Conservation (phyloP, 1,140 invertebrate species). For the Chlorops oryzae region DNA sequence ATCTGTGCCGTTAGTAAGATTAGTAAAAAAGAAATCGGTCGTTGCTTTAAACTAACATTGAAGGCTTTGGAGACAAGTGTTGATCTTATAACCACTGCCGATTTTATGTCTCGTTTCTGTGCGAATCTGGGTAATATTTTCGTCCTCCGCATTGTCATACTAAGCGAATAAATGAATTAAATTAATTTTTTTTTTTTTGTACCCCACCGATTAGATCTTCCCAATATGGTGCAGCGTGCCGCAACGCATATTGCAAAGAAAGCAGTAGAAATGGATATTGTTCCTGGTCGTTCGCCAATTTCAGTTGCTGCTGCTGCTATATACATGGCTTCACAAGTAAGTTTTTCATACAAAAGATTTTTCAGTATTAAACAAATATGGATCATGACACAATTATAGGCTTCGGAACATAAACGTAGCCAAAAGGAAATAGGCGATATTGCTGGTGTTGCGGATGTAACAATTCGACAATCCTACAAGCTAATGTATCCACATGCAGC, state of each 20-base stretch:
- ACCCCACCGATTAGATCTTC: slow-evolving; percentile 53
- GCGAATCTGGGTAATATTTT: slow-evolving; percentile 62
- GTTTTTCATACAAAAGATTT: slow-evolving; percentile 1
- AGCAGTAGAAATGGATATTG: slow-evolving; percentile 95
- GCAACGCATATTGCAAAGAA: slow-evolving; percentile 95
- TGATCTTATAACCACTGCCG: slow-evolving; percentile 95
- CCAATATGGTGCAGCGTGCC: slow-evolving; percentile 87
- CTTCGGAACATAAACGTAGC: slow-evolving; percentile 89
- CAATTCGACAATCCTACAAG: slow-evolving; percentile 96
- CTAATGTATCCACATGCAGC: slow-evolving; percentile 91
- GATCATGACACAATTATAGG: slow-evolving; percentile 51
- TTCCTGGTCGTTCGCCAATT: slow-evolving; percentile 97
- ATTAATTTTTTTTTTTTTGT: not conserved
- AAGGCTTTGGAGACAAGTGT: slow-evolving; percentile 92
- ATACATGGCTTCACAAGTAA: slow-evolving; percentile 96
- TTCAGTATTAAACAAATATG: not conserved
- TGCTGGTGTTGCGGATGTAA: slow-evolving; percentile 97
- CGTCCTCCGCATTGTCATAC: not conserved
- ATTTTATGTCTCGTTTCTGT: slow-evolving; percentile 95
- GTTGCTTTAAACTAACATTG: slow-evolving; percentile 91
- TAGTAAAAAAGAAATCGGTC: slow-evolving; percentile 98
- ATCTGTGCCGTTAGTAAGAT: slow-evolving; percentile 98
- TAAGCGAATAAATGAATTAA: not conserved
- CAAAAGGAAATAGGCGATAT: slow-evolving; percentile 99
- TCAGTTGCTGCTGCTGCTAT: slow-evolving; percentile 99